A percentile compares a stretch with the other conserved stretches of the same genome.
Conservation (phyloP, 2,113 vertebrate genomes). For the Myocastor coypus region DNA sequence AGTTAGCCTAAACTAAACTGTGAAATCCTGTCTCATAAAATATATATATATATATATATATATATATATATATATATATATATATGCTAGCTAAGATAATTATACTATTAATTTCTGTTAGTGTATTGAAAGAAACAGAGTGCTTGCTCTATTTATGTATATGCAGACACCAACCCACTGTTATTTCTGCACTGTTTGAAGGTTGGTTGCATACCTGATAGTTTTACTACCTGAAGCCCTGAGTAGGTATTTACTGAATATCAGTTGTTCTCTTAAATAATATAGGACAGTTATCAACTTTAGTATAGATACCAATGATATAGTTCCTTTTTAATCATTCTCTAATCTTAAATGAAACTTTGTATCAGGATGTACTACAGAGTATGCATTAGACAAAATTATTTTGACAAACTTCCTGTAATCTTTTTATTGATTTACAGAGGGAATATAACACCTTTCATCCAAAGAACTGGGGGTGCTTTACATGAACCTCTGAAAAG, state of each 20-base stretch:
- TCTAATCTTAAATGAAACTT: conserved; percentile 73
- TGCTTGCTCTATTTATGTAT: not conserved
- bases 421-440: conserved; percentile 82
- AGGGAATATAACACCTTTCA: conserved; percentile 78
- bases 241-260: not conserved
- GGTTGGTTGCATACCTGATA: not conserved
- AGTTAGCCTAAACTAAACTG: no score
- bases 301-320: not conserved
- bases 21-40: no score
- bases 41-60: no score
- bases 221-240: not conserved
- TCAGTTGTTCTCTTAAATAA: not conserved
- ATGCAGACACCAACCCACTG: accelerated
- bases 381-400: conserved; percentile 74
- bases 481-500: conserved; percentile 81
- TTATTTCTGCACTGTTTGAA: not conserved
- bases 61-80: no score
- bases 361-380: conserved; percentile 66
- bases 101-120: no score
- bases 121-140: no score
- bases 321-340: conserved; percentile 13
- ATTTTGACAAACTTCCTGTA: conserved; percentile 79
- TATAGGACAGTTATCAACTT: not conserved
- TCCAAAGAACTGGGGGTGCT: conserved; percentile 77
- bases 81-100: no score